phyloP scores from a whole-genome alignment of 1,140 invertebrate genomes.

The Drosophila triauraria region DNA sequence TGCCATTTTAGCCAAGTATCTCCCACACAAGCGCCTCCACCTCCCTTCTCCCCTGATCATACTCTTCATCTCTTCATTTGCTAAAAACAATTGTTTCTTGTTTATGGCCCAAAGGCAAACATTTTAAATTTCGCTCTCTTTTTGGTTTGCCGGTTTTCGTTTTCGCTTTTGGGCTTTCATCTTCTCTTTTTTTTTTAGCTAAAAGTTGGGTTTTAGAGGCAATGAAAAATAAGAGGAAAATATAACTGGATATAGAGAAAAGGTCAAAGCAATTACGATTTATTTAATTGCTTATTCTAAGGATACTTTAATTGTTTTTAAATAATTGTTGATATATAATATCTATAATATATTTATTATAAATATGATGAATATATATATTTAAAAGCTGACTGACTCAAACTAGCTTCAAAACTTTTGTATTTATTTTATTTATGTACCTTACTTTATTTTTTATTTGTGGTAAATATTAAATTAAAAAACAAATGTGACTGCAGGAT shows the following conservation, averaged over 20 bases:
- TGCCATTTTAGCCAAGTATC: slow-evolving; percentile 29
- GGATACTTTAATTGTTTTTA: too few species aligned
- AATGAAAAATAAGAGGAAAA: not conserved
- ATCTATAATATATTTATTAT: not conserved
- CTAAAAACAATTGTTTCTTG: slow-evolving; percentile 74
- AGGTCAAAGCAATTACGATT: not conserved
- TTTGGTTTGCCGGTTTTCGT: slow-evolving; percentile 32
- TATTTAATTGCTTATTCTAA: not conserved
- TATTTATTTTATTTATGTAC: too few species aligned
- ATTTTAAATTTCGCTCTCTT: slow-evolving; percentile 71
- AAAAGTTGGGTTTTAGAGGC: slow-evolving; percentile 7
- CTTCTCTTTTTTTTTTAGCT: slow-evolving; percentile 1
- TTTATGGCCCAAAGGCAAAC: slow-evolving; percentile 66
- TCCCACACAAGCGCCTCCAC: not conserved
- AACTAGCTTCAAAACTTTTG: too few species aligned
- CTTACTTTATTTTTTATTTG: not conserved
- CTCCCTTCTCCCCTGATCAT: not conserved
- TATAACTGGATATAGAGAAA: not conserved
- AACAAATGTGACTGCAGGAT: slow-evolving; percentile 1
- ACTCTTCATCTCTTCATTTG: slow-evolving; percentile 11
- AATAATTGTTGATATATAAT: too few species aligned
- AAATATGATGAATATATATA: not conserved
- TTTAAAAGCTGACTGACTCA: too few species aligned
- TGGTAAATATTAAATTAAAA: not conserved
- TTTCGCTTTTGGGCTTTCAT: slow-evolving; percentile 28